Evolutionary conservation across 2,888 invertebrate genomes (phyloP), one percentile per base, ranked within the genome.

Genomic region (Dicycla oo): DNA sequence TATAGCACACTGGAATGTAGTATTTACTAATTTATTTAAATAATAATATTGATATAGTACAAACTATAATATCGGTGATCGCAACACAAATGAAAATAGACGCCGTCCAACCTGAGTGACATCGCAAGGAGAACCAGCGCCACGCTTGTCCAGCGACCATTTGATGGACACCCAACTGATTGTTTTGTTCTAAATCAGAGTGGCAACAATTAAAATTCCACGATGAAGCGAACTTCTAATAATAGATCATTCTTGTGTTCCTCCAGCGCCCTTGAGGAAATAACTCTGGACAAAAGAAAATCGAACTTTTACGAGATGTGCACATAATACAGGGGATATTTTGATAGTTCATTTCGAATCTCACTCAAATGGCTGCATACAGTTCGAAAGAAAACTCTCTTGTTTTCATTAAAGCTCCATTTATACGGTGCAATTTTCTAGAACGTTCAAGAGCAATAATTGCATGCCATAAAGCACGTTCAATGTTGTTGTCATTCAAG

Each of bases 101-200:
- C 26, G 66, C 54, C 73, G 80, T 80, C 66, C 58, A 74, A 51
- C 20, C 4, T 68, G 81, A 80, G 61, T 80, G 82, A 74, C 82
- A 83, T 71, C 30, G 61, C 82, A 74, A 73, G 73, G 69, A 71
- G 61, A 72, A 23, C 38, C 61, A 34, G 15, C 62, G 49, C 56
- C 26, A 72, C 69, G 83, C 80, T 74, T 83, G 80, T 72, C 64
- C 73, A 68, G 80, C 49, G 38, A 58, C 23, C 10, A 53, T 30
- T 71, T 76, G 80, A 83, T 74, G n/a, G 76, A 76, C 81, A 79
- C 43, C 47, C 4, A 54, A 78, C 73, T 74, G 67, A 80, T 75
- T 80, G 75, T 62, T 51, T 69, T 40, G 64, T 63, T 68, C 60
- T 64, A 64, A 75, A 65, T 64, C 71, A 53, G 66, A 57, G 62